phyloP scores from a whole-genome alignment of 1,140 invertebrate genomes.

The Drosophila ambigua region DNA sequence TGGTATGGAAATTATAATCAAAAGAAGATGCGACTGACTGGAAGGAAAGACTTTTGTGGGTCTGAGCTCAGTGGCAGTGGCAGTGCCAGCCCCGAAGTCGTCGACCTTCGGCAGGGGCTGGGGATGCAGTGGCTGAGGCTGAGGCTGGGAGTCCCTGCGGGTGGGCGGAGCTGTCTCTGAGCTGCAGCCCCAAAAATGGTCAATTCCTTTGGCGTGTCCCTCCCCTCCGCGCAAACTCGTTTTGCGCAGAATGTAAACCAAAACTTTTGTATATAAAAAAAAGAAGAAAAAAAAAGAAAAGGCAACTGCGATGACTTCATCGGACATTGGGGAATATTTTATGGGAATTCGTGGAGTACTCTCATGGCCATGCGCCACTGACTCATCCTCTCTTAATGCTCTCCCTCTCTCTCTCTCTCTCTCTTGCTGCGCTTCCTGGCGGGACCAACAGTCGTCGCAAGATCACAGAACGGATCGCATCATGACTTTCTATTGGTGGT shows the following conservation, averaged over 20 bases:
- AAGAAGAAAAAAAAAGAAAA: not conserved
- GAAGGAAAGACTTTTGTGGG: constrained; percentile 19
- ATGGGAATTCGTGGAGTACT: too few species aligned
- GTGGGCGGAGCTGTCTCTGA: too few species aligned
- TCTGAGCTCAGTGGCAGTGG: too few species aligned
- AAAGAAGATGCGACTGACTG: constrained; percentile 18
- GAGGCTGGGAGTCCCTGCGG: constrained; percentile 5
- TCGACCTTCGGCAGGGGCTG: constrained; percentile 5
- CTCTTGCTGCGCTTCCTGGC: constrained; percentile 23
- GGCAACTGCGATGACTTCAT: constrained; percentile 47
- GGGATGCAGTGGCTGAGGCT: not conserved
- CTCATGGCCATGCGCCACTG: not conserved
- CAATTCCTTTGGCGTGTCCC: constrained; percentile 7
- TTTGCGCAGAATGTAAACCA: constrained; percentile 38
- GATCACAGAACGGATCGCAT: constrained; percentile 80
- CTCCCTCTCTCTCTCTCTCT: constrained; percentile 9
- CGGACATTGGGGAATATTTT: not conserved
- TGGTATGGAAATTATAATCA: constrained; percentile 19
- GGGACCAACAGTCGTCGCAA: constrained; percentile 43
- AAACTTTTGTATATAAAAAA: constrained; percentile 13
- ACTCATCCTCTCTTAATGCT: constrained; percentile 26
- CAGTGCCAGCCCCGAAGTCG: not conserved
- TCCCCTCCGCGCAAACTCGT: constrained; percentile 29
- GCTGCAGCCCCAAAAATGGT: constrained; percentile 31
- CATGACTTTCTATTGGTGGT: constrained; percentile 90